Evolutionary conservation across 2,113 vertebrate species (phyloP), one percentile per base, ranked within the genome.

Genomic region (Ceuthmochares aereus): DNA sequence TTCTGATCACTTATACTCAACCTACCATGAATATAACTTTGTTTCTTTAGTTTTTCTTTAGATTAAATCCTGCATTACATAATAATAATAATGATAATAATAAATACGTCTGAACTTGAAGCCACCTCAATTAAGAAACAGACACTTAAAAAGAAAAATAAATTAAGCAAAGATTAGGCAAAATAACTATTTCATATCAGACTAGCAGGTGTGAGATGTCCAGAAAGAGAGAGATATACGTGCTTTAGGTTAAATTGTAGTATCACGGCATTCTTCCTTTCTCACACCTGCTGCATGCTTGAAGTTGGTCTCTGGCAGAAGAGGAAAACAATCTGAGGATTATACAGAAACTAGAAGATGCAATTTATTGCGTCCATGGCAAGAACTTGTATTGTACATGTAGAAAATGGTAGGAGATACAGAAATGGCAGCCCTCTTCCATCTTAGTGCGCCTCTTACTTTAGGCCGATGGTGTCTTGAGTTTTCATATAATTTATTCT

Each of bases 141-240:
- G 12, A 8, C 9, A 42, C 26, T 34, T 51, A 0, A n/a, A 69
- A 59, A 47, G 56, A 25, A 58, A 30, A 56, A 21, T 17, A 47
- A 36, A 13, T 25, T 25, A 55, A 63, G 54, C 10, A 42, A 12
- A 58, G 13, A 25, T 54, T 67, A 62, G 27, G n/a, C 36, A 66
- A 58, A 84, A 47, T 25, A 84, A 30, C 36, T 52, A 7, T 9
- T 78, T 74, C n/a, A 6, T 64, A 51, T 22, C 12, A 37, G 80
- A 17, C 12, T 34, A 49, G 27, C 34, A 72, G 26, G 26, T 68
- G 3, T 68, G 63, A 72, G 77, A 52, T 70, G 37, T 66, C 21
- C 54, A 62, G 64, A 62, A 27, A 23, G 19, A 23, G 19, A 60
- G 9, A 20, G 34, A 13, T 1, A 9, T 37, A 17, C 0, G 1